Percentiles rank a stretch among this genome's conserved stretches.
phyloP scores from a whole-genome alignment of 2,797 vertebrate species.

The Rhabdomys pumilio region DNA sequence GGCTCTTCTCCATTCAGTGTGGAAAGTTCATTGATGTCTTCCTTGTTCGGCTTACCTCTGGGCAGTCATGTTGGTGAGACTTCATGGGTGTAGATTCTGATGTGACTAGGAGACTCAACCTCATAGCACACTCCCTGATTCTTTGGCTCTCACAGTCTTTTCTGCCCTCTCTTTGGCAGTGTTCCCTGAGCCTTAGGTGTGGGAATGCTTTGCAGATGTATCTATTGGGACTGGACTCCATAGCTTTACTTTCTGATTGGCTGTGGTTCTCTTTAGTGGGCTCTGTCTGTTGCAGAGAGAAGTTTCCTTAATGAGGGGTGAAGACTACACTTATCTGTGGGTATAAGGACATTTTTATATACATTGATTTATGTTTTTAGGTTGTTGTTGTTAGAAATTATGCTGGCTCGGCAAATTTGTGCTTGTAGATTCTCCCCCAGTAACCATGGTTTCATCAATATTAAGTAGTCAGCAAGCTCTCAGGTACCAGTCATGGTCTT shows the following conservation, averaged over 20 bases:
- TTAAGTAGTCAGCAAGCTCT: background rate
- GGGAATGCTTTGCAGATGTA: background rate
- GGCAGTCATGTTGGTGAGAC: background rate
- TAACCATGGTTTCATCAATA: too few species aligned
- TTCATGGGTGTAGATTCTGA: background rate
- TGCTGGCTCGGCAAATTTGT: background rate
- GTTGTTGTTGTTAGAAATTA: too few species aligned
- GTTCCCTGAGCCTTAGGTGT: background rate
- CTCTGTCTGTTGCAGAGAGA: background rate
- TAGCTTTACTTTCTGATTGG: background rate
- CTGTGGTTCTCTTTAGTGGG: background rate
- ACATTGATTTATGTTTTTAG: background rate
- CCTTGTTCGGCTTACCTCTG: background rate
- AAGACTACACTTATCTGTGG: background rate
- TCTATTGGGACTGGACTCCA: background rate
- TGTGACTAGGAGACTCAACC: background rate
- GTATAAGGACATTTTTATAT: background rate
- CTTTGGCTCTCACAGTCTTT: too few species aligned
- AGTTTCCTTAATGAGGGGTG: background rate
- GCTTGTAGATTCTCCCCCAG: background rate
- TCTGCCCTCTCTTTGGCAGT: background rate
- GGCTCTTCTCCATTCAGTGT: background rate
- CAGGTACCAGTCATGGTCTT: background rate
- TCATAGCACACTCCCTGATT: background rate
- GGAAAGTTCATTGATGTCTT: too few species aligned